Evolutionary conservation across 2,113 vertebrate species (phyloP), one percentile per base, ranked within the genome.

Genomic region (Zapornia atra): DNA sequence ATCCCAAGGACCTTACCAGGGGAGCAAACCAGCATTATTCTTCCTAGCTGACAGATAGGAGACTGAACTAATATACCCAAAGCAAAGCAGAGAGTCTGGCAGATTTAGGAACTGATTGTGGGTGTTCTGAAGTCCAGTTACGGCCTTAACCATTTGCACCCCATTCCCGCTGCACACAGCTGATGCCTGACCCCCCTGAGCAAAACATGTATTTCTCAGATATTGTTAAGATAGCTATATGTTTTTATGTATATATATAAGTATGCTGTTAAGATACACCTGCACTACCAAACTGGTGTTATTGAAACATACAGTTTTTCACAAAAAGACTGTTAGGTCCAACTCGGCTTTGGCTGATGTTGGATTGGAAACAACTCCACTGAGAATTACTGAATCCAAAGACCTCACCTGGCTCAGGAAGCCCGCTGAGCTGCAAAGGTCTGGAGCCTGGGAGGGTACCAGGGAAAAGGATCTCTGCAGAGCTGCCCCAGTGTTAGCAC

Each of bases 51-150:
- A 81, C 76, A 78, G 86, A 28, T 71, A 70, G 81, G 88, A 77
- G 88, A 84, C 90, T 86, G 61, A 60, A 57, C 54, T 93, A 94
- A 86, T 86, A 76, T 81, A 51, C 90, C 88, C 90, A 92, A 81
- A 94, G 80, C 76, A 92, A 90, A 79, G 22, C 34, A 88, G 38
- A 80, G 94, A 85, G 40, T 76, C 77, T 71, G 77, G 53, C 72
- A 88, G 82, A 78, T 93, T 88, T 92, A 90, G 85, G 85, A 88
- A 78, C 60, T 86, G 82, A 60, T 54, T 0, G 6, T 80, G 71
- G 59, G 56, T 93, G 82, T 94, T 94, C 94, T 75, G 70, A 70
- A 60, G 86, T 46, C 72, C 51, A 38, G 31, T 59, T 77, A 12
- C 12, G 51, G 38, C 78, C 51, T 86, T 93, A 88, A 83, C 75